Percentiles rank a stretch among this genome's conserved stretches.
phyloP scores from a whole-genome alignment of 2,888 invertebrate species.

The Ecliptopera silaceata region DNA sequence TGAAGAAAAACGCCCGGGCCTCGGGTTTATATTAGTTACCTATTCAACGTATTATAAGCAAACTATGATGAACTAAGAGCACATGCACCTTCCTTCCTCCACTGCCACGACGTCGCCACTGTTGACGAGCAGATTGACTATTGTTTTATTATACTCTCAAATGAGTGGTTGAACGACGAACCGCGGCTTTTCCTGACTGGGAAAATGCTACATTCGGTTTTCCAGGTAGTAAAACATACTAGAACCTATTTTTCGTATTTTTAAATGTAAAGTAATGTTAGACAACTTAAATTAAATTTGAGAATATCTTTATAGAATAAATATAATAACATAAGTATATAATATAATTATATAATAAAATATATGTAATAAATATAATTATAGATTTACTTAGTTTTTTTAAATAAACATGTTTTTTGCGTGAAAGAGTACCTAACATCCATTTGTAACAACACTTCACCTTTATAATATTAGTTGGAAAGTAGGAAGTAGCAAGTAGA shows the following conservation, averaged over 20 bases:
- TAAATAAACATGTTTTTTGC: no score
- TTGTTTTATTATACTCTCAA: background rate
- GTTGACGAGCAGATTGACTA: conserved; percentile 6
- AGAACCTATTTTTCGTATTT: background rate
- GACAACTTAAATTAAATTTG: no score
- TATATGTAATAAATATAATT: no score
- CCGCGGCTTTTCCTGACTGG: conserved; percentile 6
- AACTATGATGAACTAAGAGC: conserved; percentile 38
- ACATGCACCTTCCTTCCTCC: conserved; percentile 1
- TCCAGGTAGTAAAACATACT: background rate
- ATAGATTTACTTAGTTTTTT: no score
- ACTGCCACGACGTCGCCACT: conserved; percentile 3
- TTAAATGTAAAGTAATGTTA: no score
- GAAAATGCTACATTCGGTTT: background rate
- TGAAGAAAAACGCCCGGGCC: conserved; percentile 49
- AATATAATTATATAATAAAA: no score
- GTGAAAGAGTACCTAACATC: no score
- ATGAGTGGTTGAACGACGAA: background rate
- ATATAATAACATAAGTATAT: no score
- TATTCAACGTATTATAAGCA: conserved; percentile 40
- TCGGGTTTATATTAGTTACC: conserved; percentile 53
- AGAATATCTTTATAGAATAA: no score
- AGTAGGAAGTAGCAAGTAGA: no score
- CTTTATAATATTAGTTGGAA: no score
- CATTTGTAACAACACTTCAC: no score